Percentiles rank a stretch among this genome's conserved stretches.
These are phyloP conservation scores for Myripristis jacobus DNA, from an alignment of 2,797 vertebrate species.

Conservation along the genomic window DNA sequence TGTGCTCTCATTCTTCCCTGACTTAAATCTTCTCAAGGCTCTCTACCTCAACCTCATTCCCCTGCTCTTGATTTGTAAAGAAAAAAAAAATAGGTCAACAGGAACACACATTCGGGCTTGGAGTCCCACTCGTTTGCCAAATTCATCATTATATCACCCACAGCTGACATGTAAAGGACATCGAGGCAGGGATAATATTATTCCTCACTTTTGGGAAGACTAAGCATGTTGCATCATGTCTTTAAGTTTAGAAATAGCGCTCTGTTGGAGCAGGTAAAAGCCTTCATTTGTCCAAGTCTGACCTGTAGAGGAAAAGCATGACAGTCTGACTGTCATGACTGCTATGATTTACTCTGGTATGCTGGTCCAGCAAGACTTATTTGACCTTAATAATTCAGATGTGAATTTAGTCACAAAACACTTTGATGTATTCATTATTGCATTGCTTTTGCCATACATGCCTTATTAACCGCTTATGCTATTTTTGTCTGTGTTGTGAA, in stretches of 20 bases:
- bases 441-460: constrained; percentile 16
- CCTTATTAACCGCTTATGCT: constrained; percentile 54
- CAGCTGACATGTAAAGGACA: neutral
- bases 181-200: neutral
- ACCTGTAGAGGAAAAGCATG: neutral
- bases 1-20: constrained; percentile 43
- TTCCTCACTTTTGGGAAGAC: neutral
- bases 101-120: constrained; percentile 34
- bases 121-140: constrained; percentile 15
- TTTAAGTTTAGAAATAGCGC: neutral
- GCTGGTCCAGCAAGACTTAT: constrained; percentile 28
- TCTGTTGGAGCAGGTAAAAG: neutral
- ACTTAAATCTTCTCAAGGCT: constrained; percentile 47
- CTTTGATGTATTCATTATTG: constrained; percentile 56
- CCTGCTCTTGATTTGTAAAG: constrained; percentile 46
- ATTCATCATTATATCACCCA: constrained; percentile 30
- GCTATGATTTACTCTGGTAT: constrained; percentile 24
- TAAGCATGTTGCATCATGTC: neutral
- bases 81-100: constrained; percentile 21
- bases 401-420: constrained; percentile 43
- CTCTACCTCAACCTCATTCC: constrained; percentile 64
- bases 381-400: constrained; percentile 47
- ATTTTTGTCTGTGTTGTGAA: constrained; percentile 51
- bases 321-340: too few species aligned
- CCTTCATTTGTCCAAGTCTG: constrained; percentile 27